These are phyloP conservation scores for Strix uralensis DNA, from an alignment of 2,113 vertebrate genomes.

Conservation along the genomic window DNA sequence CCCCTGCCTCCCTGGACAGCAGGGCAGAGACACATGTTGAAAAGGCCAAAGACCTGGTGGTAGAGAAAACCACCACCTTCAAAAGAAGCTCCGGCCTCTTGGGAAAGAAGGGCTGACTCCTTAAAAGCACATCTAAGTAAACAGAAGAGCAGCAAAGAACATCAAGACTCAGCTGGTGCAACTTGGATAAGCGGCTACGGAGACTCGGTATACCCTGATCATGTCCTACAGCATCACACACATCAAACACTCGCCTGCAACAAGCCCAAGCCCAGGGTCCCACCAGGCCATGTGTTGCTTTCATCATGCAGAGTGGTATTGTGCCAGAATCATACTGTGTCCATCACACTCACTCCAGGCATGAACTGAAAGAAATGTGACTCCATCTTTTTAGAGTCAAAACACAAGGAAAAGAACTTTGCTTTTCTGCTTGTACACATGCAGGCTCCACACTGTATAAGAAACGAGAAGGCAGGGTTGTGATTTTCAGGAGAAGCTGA, in stretches of 20 bases:
- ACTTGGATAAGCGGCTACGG: background rate
- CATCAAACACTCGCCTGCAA: background rate
- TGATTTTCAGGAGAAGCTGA: background rate
- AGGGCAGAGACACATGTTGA: background rate
- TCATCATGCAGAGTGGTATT: background rate
- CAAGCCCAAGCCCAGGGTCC: background rate
- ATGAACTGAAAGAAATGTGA: background rate
- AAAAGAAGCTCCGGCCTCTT: background rate
- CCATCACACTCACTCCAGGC: background rate
- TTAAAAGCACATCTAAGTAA: background rate
- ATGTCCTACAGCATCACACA: background rate
- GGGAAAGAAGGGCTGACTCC: background rate
- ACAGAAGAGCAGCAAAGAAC: background rate
- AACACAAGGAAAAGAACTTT: background rate
- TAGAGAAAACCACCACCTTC: background rate
- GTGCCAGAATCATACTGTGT: background rate
- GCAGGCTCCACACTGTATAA: background rate
- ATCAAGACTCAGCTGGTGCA: background rate
- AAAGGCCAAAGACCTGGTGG: background rate
- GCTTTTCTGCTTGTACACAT: background rate
- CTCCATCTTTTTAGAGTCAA: background rate
- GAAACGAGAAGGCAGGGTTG: background rate
- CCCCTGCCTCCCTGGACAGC: background rate
- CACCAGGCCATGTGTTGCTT: accelerated
- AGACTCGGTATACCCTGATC: background rate